A percentile compares a stretch with the other conserved stretches of the same genome.
phyloP scores from a whole-genome alignment of 2,797 vertebrate genomes.

The Platalea minor region DNA sequence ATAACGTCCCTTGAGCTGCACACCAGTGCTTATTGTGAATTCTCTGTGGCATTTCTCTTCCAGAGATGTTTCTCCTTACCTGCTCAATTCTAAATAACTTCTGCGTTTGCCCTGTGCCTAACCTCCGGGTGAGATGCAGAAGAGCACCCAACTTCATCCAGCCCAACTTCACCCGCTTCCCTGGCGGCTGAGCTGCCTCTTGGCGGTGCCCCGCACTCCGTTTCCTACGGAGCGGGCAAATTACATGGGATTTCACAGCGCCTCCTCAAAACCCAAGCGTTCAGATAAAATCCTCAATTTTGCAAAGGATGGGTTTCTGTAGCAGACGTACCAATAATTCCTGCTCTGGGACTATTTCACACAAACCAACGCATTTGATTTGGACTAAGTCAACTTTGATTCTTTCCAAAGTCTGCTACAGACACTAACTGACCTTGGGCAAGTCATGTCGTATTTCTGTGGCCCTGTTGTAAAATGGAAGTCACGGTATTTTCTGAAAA shows the following conservation, averaged over 20 bases:
- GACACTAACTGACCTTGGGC: not conserved
- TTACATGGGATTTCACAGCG: not conserved
- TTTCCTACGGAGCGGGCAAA: not conserved
- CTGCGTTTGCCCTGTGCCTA: not conserved
- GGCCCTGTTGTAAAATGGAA: not conserved
- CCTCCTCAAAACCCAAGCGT: not conserved
- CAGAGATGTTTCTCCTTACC: not conserved
- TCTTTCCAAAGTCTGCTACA: not conserved
- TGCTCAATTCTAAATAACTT: not conserved
- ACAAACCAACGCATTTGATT: not conserved
- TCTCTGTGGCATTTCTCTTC: not conserved
- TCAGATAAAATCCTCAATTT: not conserved
- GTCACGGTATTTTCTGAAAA: not conserved
- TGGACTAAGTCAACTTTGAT: not conserved
- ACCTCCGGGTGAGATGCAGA: rapidly evolving
- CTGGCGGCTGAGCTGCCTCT: not conserved
- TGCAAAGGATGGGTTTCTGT: not conserved
- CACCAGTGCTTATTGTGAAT: not conserved
- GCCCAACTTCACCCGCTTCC: not conserved
- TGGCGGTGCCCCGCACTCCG: not conserved
- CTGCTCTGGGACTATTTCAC: not conserved
- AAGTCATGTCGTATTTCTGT: not conserved
- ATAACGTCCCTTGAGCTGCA: not conserved
- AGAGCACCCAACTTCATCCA: not conserved
- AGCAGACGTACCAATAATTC: not conserved